Base-by-base conservation (phyloP, 1,140 invertebrate species). In the Formica selysi region DNA sequence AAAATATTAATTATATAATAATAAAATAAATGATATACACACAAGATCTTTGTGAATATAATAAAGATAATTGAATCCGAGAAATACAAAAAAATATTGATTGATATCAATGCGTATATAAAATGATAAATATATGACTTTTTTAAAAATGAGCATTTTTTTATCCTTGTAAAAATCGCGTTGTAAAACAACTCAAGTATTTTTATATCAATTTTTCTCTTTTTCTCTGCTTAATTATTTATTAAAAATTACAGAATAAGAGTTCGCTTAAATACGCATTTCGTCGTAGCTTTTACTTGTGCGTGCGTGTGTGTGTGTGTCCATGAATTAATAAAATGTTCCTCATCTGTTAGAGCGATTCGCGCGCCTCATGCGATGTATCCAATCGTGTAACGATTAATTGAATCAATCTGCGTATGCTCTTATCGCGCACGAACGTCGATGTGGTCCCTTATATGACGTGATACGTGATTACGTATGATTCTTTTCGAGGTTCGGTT, bases 391-490 rank as follows among this genome's bases (percentile, higher is more conserved):
- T 29, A 57, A 29, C 59, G 22, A 38, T 59, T 29, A 13, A 44
- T 26, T 41, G 26, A 64, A 78, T 65, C 16, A 44, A 76, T 64
- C 54, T 61, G 54, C 54, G 32, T 44, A 38, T 64, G 73, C 36
- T 26, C 64, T 70, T 73, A 61, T 81, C 79, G 79, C 68, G 79
- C 68, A 70, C n/a, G 68, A 83, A 83, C 67, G 51, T 71, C 79
- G 79, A 81, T 51, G 38, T 54, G 26, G 51, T 54, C 38, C 16
- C 7, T 32, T 11, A 26, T 62, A 62, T 48, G 36, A 26, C 59
- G 51, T 64, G 38, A 59, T 64, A 74, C 19, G 38, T 41, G 64
- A 76, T 41, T 44, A 38, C 57, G 64, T 62, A 80, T 38, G 36
- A 71, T 86, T 86, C 48, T 71, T 76, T 76, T 19, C 29, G 38